phyloP scores from a whole-genome alignment of 2,113 vertebrate species.

The Abramis brama region DNA sequence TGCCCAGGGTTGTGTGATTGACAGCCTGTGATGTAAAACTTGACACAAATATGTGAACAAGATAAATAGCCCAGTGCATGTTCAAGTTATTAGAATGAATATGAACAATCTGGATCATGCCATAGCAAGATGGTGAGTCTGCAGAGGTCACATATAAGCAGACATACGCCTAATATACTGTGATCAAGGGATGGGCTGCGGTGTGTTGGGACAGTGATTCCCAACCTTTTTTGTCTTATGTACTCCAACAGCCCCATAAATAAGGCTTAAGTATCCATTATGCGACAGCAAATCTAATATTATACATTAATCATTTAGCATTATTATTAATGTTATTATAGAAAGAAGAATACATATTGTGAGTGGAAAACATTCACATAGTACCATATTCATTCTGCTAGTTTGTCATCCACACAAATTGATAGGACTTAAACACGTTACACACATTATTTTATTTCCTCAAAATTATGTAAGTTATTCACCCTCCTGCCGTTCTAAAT shows the following conservation, averaged over 20 bases:
- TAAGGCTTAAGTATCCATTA: background rate
- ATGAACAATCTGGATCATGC: background rate
- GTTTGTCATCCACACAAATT: background rate
- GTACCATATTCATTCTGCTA: background rate
- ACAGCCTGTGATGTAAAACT: slow-evolving; percentile 11
- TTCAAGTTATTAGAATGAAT: background rate
- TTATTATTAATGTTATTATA: background rate
- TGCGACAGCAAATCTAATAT: background rate
- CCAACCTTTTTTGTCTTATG: background rate
- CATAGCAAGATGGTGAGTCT: background rate
- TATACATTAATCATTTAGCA: no score
- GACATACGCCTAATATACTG: background rate
- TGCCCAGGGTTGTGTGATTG: background rate
- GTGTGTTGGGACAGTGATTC: background rate
- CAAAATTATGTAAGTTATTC: background rate
- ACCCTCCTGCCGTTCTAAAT: background rate
- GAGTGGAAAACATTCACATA: no score
- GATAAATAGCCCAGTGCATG: background rate
- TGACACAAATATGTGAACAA: background rate
- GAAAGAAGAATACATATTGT: no score
- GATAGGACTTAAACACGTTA: background rate
- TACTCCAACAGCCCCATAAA: background rate
- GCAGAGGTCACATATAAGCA: slow-evolving; percentile 24
- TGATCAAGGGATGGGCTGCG: background rate
- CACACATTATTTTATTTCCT: background rate